phyloP scores from a whole-genome alignment of 2,797 vertebrate genomes.

The Enteromius fasciolatus region DNA sequence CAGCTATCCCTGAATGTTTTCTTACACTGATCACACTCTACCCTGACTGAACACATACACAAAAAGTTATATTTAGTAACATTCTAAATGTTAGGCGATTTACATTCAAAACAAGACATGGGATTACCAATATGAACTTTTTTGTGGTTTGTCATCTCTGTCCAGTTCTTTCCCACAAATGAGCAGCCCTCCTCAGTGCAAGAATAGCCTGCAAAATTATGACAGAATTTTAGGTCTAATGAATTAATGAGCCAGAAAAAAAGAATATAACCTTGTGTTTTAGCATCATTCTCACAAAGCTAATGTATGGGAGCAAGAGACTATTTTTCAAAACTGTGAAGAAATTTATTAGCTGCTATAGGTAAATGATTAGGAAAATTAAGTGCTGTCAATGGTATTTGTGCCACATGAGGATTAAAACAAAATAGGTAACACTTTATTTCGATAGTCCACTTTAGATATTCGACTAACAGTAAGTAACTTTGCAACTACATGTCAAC shows the following conservation, averaged over 20 bases:
- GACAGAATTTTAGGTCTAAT: background rate
- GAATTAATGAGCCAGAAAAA: background rate
- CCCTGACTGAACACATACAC: slow-evolving; percentile 49
- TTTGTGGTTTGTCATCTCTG: slow-evolving; percentile 83
- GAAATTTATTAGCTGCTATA: background rate
- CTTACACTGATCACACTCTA: slow-evolving; percentile 80
- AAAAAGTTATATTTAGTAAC: background rate
- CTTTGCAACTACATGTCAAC: too few species aligned
- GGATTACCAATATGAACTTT: slow-evolving; percentile 69
- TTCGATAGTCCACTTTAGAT: too few species aligned
- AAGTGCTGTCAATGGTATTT: background rate
- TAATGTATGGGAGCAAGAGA: background rate
- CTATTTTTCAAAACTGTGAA: background rate
- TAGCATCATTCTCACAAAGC: background rate
- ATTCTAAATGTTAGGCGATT: background rate
- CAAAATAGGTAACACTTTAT: too few species aligned
- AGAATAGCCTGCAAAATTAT: slow-evolving; percentile 77
- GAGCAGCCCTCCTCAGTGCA: slow-evolving; percentile 83
- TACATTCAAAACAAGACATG: background rate
- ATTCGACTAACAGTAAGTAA: too few species aligned
- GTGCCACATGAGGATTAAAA: background rate
- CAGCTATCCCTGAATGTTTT: slow-evolving; percentile 82
- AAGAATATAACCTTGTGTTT: background rate
- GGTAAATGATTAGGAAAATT: background rate
- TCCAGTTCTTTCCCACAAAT: slow-evolving; percentile 89